phyloP scores from a whole-genome alignment of 2,888 invertebrate species.

The Eumerus sabulonum region DNA sequence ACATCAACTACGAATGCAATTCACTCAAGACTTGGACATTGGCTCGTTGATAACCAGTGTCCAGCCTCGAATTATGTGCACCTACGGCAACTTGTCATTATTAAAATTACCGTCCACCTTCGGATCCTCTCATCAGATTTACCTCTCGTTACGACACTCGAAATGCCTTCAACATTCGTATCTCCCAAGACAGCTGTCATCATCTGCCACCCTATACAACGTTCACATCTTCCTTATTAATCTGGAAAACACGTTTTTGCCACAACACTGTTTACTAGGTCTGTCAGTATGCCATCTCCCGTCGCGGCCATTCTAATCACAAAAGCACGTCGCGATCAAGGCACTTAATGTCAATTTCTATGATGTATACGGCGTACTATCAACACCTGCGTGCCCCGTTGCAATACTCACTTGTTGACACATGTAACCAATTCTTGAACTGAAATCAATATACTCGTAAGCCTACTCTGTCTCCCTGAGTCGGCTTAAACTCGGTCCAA shows the following conservation, averaged over 20 bases:
- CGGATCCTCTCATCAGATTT: too few species aligned
- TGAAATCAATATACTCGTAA: slow-evolving; percentile 56
- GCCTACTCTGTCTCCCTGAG: background rate
- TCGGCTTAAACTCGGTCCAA: background rate
- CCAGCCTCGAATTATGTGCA: too few species aligned
- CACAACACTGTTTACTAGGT: slow-evolving; percentile 38
- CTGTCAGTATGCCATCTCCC: slow-evolving; percentile 34
- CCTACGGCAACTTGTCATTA: too few species aligned
- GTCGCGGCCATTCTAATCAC: slow-evolving; percentile 48
- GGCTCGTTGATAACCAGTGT: too few species aligned
- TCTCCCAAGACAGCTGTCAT: too few species aligned
- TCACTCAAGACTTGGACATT: too few species aligned
- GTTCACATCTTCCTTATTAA: slow-evolving; percentile 20
- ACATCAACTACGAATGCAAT: too few species aligned
- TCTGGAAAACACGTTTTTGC: slow-evolving; percentile 44
- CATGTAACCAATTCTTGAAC: slow-evolving; percentile 58
- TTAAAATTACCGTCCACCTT: too few species aligned
- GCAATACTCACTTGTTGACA: slow-evolving; percentile 58
- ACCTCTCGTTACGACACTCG: too few species aligned
- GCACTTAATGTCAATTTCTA: slow-evolving; percentile 59
- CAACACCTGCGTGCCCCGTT: slow-evolving; percentile 49
- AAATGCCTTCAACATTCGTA: too few species aligned
- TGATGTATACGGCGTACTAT: slow-evolving; percentile 64
- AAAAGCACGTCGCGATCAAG: slow-evolving; percentile 66
- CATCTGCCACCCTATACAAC: too few species aligned